phyloP scores from a whole-genome alignment of 2,888 invertebrate species.

The Automeris io region DNA sequence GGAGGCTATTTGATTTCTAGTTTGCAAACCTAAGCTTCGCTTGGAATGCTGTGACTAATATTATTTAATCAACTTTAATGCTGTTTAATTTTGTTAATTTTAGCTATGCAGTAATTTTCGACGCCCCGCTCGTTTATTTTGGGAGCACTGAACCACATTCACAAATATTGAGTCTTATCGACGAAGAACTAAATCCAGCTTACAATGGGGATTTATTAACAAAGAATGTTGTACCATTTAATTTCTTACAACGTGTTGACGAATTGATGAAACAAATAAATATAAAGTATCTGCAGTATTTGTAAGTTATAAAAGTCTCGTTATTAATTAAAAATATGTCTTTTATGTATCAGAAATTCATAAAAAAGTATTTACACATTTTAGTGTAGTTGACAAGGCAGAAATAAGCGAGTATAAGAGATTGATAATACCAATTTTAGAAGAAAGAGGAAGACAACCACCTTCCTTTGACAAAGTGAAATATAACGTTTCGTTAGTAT shows the following conservation, averaged over 20 bases:
- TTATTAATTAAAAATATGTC: no score
- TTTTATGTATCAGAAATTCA: background rate
- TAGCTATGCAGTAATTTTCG: conserved; percentile 26
- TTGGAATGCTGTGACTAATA: no score
- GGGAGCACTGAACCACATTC: conserved; percentile 26
- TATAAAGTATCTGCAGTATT: conserved; percentile 2
- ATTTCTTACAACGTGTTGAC: conserved; percentile 23
- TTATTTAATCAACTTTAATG: no score
- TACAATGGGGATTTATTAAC: conserved; percentile 23
- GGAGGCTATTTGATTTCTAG: no score
- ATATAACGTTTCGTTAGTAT: conserved; percentile 33
- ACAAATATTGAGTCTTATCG: conserved; percentile 23
- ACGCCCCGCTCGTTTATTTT: conserved; percentile 33
- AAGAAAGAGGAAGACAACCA: conserved; percentile 21
- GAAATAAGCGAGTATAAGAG: conserved; percentile 21
- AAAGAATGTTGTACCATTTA: conserved; percentile 23
- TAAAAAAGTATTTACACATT: no score
- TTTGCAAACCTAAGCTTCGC: no score
- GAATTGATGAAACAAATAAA: conserved; percentile 22
- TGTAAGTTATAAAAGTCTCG: no score
- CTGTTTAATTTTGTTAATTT: conserved; percentile 8
- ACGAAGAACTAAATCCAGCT: conserved; percentile 28
- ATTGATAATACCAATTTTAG: conserved; percentile 21
- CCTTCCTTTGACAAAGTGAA: conserved; percentile 24
- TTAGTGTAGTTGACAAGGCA: conserved; percentile 16